Evolutionary conservation across 2,888 invertebrate species (phyloP).

Genomic region (Euplagia quadripunctaria): DNA sequence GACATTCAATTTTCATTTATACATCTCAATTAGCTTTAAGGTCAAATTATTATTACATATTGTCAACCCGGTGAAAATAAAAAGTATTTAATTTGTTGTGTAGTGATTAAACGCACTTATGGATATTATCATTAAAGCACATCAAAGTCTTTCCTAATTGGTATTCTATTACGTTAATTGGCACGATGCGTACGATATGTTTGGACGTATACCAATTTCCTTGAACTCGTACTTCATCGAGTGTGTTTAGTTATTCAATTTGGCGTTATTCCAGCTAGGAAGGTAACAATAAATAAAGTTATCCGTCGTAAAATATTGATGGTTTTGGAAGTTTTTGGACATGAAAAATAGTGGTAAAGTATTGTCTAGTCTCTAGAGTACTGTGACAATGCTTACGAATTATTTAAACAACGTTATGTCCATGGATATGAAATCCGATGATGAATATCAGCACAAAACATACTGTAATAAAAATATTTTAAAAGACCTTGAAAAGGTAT

Average conservation of each 20-base stretch:
- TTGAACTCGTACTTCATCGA: slow-evolving; percentile 48
- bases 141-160: slow-evolving; percentile 5
- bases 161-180: slow-evolving; percentile 44
- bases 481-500: no score
- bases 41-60: no score
- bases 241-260: slow-evolving; percentile 43
- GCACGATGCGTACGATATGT: slow-evolving; percentile 41
- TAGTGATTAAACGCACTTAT: background rate
- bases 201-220: slow-evolving; percentile 56
- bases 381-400: no score
- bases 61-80: no score
- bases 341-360: background rate
- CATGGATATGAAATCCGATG: no score
- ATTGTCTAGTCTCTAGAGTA: no score
- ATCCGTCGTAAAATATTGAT: background rate
- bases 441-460: no score
- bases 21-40: no score
- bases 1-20: no score
- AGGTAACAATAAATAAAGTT: slow-evolving; percentile 24
- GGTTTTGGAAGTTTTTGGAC: background rate
- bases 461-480: no score
- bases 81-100: no score
- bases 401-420: no score
- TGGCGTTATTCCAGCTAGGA: slow-evolving; percentile 43
- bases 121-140: background rate